Evolutionary conservation across 64 coral and sea anemone genomes (phyloP).

Genomic region (Anthopleura sola): DNA sequence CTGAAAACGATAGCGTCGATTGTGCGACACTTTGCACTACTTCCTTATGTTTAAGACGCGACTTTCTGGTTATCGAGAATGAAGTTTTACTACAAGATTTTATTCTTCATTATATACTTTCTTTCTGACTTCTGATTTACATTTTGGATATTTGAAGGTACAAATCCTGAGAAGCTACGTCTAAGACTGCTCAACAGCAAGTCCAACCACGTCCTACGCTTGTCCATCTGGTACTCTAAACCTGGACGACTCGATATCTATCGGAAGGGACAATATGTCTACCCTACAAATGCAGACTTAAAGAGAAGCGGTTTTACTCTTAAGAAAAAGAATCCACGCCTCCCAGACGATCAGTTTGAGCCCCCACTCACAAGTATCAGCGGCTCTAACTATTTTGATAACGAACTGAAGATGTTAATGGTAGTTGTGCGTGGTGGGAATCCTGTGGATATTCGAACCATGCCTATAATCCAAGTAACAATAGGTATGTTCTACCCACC

Average conservation of each 20-base stretch:
- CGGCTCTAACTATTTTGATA: slow-evolving; percentile 68
- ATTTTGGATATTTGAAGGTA: slow-evolving; percentile 6
- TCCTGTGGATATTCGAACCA: slow-evolving; percentile 64
- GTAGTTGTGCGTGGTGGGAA: slow-evolving; percentile 51
- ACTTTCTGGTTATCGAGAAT: too few species aligned
- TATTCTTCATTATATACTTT: not conserved
- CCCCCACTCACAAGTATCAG: slow-evolving; percentile 41
- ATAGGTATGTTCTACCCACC: slow-evolving; percentile 17
- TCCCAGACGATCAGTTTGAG: slow-evolving; percentile 73
- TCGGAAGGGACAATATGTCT: slow-evolving; percentile 43
- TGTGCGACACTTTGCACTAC: too few species aligned
- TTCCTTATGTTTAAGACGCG: too few species aligned
- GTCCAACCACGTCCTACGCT: slow-evolving; percentile 23
- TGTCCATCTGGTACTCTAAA: slow-evolving; percentile 63
- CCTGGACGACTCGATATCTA: slow-evolving; percentile 70
- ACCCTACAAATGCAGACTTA: slow-evolving; percentile 61
- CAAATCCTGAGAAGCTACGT: slow-evolving; percentile 65
- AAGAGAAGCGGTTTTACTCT: slow-evolving; percentile 24
- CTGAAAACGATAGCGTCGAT: too few species aligned
- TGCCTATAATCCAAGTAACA: slow-evolving; percentile 60
- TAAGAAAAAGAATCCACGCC: slow-evolving; percentile 50
- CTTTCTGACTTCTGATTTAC: too few species aligned
- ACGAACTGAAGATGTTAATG: slow-evolving; percentile 47
- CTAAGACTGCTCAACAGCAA: slow-evolving; percentile 52
- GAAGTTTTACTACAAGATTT: too few species aligned